Conservation (phyloP, 2,113 vertebrate species). For the Scomber scombrus region DNA sequence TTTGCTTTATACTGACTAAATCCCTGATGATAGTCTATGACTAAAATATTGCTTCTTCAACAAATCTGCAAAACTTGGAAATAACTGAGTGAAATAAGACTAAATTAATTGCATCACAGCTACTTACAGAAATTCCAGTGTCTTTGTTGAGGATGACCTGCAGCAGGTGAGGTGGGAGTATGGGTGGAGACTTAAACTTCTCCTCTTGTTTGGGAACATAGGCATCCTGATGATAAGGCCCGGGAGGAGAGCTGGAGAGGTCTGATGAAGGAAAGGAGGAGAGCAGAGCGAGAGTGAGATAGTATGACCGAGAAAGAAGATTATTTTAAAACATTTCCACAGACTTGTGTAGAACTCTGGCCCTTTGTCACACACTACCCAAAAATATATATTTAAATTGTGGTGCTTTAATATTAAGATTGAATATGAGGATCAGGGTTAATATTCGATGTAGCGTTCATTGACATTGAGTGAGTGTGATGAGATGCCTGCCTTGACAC, state of each 20-base stretch:
- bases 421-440: background rate
- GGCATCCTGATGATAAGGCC: constrained; percentile 96
- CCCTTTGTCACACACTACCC: background rate
- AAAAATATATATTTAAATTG: background rate
- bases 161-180: constrained; percentile 95
- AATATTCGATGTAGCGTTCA: background rate
- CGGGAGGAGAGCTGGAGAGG: constrained; percentile 96
- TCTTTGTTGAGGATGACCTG: constrained; percentile 99
- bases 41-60: background rate
- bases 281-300: background rate
- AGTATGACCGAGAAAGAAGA: background rate
- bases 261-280: constrained; percentile 80
- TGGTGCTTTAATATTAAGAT: background rate
- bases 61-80: background rate
- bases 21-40: too few relatives aligned
- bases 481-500: background rate
- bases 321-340: background rate
- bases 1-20: background rate
- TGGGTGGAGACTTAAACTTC: constrained; percentile 94
- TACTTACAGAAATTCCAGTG: constrained; percentile 97
- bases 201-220: constrained; percentile 95
- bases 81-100: background rate
- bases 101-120: background rate
- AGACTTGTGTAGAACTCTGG: background rate
- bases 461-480: background rate